phyloP scores from a whole-genome alignment of 2,113 vertebrate genomes.

The Boleophthalmus pectinirostris region DNA sequence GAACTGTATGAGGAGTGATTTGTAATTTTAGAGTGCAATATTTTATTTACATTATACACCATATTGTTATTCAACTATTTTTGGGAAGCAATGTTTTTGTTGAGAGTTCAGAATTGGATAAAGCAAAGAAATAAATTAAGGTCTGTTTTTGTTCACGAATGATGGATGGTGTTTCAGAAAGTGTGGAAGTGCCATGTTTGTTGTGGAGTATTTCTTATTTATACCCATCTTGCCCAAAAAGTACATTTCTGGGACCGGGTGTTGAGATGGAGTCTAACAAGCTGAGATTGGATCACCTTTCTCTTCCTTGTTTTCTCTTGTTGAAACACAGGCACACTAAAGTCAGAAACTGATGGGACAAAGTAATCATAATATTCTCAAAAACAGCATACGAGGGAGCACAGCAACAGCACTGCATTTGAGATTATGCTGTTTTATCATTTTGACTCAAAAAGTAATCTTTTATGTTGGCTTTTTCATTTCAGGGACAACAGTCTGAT shows the following conservation, averaged over 20 bases:
- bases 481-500: neutral
- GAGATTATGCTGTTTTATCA: neutral
- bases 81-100: neutral
- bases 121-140: neutral
- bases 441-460: neutral
- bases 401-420: neutral
- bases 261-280: neutral
- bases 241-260: neutral
- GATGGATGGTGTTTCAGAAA: neutral
- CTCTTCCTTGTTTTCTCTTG: neutral
- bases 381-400: neutral
- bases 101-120: neutral
- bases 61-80: neutral
- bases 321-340: neutral
- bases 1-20: neutral
- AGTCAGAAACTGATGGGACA: neutral
- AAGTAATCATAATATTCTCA: neutral
- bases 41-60: neutral
- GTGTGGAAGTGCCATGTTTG: neutral
- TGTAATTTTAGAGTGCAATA: neutral
- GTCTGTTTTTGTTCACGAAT: neutral
- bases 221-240: neutral
- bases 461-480: neutral
- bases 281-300: slow-evolving; percentile 6
- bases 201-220: slow-evolving; percentile 1